Percentiles rank a stretch among this genome's conserved stretches.
Evolutionary conservation across 1,140 invertebrate species (phyloP).

Genomic region (Zaprionus capensis): DNA sequence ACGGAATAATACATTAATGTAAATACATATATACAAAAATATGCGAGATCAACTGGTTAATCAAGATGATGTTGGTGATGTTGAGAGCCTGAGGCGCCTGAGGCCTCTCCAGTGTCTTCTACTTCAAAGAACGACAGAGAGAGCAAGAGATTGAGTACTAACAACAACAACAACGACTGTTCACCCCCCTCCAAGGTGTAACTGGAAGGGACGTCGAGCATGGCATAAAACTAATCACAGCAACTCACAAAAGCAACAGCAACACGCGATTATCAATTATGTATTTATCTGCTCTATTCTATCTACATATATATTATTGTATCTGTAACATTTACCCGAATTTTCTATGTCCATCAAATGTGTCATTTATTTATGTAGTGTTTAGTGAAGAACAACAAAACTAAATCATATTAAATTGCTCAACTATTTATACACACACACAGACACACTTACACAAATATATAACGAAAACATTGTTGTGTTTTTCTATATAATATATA

Average conservation of each 20-base stretch:
- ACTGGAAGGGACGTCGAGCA: slow-evolving; percentile 83
- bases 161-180: slow-evolving; percentile 47
- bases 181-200: slow-evolving; percentile 76
- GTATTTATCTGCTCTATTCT: slow-evolving; percentile 72
- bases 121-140: slow-evolving; percentile 9
- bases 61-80: slow-evolving; percentile 75
- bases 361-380: slow-evolving; percentile 79
- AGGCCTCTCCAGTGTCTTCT: slow-evolving; percentile 1
- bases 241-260: slow-evolving; percentile 35
- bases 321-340: slow-evolving; percentile 69
- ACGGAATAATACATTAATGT: slow-evolving; percentile 38
- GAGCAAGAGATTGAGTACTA: slow-evolving; percentile 40
- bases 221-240: slow-evolving; percentile 54
- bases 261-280: slow-evolving; percentile 34
- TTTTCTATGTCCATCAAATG: slow-evolving; percentile 80
- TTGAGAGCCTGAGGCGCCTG: slow-evolving; percentile 20
- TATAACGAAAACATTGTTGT: slow-evolving; percentile 10
- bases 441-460: slow-evolving; percentile 11
- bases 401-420: slow-evolving; percentile 35
- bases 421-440: slow-evolving; percentile 38
- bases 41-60: slow-evolving; percentile 57
- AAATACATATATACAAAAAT: neutral
- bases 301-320: slow-evolving; percentile 47
- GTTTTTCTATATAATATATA: slow-evolving; percentile 28
- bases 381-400: slow-evolving; percentile 46